Base-by-base conservation (phyloP, 2,797 vertebrate species). In the Parambassis ranga region DNA sequence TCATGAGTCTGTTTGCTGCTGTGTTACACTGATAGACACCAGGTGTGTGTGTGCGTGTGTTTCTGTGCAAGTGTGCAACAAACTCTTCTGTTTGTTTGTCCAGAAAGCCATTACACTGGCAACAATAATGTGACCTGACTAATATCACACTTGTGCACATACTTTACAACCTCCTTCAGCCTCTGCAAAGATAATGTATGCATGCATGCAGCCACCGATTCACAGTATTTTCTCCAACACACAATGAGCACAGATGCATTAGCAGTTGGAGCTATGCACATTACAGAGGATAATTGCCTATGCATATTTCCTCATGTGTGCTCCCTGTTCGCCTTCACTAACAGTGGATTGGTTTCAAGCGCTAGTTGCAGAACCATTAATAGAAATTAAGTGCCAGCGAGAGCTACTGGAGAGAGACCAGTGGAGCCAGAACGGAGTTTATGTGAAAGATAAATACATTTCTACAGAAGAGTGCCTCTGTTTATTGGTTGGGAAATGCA, bases 401-500 rank as follows among this genome's bases (percentile, higher is more conserved):
- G 82, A 90, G 83, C 83, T 88, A 89, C 86, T 90, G 87, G 74
- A 91, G 90, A 82, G 83, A 89, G 87, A 90, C 89, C 80, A 65
- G 73, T 77, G 81, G 79, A 84, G 88, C 82, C 65, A 58, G 85
- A 88, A 87, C 84, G 77, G 86, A 91, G 90, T 90, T 89, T 85
- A 90, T 92, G 86, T 86, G 86, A 89, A 90, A 92, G 91, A 92
- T 91, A 91, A 92, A 92, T 92, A 92, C 85, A 90, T 90, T 88
- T 88, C 84, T 87, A 89, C 90, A 91, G 89, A 86, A 92, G 91
- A 93, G 87, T 89, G 89, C 85, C 87, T 86, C 79, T 70, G 77
- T 85, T 92, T 91, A 93, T 92, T 93, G 92, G 85, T 87, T 86
- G 85, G 86, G 88, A 92, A 93, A 92, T 89, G 87, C 84, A 48